phyloP scores from a whole-genome alignment of 2,113 vertebrate genomes.

The Helogale parvula region DNA sequence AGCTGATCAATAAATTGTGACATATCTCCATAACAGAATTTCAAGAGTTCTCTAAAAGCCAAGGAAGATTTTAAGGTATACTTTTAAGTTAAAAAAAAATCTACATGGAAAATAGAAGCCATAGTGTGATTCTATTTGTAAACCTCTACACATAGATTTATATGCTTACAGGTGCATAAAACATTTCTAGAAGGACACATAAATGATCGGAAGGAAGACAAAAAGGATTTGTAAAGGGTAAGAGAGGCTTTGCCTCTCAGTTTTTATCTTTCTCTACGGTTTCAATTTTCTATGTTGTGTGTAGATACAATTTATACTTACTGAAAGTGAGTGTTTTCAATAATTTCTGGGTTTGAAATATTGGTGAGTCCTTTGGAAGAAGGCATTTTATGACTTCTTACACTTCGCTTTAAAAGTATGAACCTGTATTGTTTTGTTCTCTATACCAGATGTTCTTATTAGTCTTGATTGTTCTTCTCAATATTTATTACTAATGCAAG shows the following conservation, averaged over 20 bases:
- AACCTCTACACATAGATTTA: not conserved
- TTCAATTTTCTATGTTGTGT: not conserved
- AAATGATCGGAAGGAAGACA: not conserved
- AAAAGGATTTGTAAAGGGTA: not conserved
- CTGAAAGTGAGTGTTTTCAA: not conserved
- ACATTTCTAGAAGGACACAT: not conserved
- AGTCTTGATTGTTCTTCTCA: not conserved
- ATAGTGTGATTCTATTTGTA: not conserved
- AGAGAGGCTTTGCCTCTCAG: not conserved
- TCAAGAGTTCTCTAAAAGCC: not conserved
- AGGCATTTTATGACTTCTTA: not conserved
- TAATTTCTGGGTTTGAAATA: not conserved
- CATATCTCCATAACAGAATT: not conserved
- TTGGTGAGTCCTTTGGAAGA: conserved; percentile 12
- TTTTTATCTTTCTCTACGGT: not conserved
- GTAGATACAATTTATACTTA: not conserved
- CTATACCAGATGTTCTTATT: not conserved
- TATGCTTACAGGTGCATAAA: not conserved
- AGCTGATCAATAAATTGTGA: not conserved
- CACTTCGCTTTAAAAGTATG: not conserved
- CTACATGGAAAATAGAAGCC: not conserved
- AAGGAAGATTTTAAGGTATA: not conserved
- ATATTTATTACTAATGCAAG: not conserved
- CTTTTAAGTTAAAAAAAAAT: not conserved
- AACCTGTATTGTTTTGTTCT: not conserved